These are phyloP conservation scores for Sebastes schlegelii DNA, from an alignment of 2,113 vertebrate species.

Conservation along the genomic window DNA sequence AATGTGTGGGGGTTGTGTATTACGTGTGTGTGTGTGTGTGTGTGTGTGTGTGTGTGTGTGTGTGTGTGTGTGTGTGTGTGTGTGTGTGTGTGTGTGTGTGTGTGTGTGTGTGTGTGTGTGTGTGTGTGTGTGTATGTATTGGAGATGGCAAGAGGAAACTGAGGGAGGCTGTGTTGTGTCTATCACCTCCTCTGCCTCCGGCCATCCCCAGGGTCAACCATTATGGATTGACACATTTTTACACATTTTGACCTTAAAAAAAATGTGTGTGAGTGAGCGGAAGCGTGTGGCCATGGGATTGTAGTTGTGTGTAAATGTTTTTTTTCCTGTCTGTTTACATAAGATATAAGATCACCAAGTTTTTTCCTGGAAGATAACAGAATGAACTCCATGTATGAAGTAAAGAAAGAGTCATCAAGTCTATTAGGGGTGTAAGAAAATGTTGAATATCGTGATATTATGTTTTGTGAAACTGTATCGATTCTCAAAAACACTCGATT, in stretches of 20 bases:
- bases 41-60: background rate
- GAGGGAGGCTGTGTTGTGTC: conserved; percentile 39
- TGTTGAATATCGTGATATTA: no score
- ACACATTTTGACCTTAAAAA: conserved; percentile 66
- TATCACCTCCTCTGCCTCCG: conserved; percentile 47
- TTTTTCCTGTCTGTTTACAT: background rate
- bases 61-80: background rate
- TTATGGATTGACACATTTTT: conserved; percentile 70
- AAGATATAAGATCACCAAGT: background rate
- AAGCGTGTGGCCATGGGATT: background rate
- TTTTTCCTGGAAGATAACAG: background rate
- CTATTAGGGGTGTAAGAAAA: no score
- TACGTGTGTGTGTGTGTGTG: background rate
- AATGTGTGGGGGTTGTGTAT: background rate
- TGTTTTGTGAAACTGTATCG: no score
- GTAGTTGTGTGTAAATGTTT: background rate
- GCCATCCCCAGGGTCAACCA: conserved; percentile 23
- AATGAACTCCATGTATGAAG: background rate
- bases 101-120: background rate
- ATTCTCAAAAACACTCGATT: no score
- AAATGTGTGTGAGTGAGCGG: background rate
- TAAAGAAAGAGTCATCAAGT: background rate
- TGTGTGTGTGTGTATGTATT: background rate
- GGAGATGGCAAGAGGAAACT: conserved; percentile 25
- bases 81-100: background rate